These are phyloP conservation scores for Dasysyrphus albostriatus DNA, from an alignment of 2,888 invertebrate genomes.

Conservation along the genomic window DNA sequence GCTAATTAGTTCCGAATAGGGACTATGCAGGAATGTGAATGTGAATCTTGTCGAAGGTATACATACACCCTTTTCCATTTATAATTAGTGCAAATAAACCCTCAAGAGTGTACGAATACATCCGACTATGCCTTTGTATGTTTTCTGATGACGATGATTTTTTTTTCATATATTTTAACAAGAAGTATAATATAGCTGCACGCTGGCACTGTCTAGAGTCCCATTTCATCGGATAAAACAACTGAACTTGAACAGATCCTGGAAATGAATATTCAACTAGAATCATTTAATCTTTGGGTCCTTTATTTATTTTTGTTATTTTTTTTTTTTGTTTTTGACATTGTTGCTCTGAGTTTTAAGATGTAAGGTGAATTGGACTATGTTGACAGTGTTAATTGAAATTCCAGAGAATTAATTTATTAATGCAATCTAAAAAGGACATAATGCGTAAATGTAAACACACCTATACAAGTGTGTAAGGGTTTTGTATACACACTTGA, in stretches of 20 bases:
- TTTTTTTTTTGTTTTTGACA: not conserved
- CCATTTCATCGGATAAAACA: constrained; percentile 1
- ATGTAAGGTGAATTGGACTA: constrained; percentile 22
- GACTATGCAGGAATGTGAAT: constrained; percentile 30
- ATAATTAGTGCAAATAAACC: constrained; percentile 59
- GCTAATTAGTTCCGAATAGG: constrained; percentile 56
- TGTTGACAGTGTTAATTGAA: constrained; percentile 62
- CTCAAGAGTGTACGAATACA: not conserved
- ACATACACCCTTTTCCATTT: constrained; percentile 43
- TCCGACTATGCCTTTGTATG: not conserved
- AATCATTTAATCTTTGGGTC: constrained; percentile 17
- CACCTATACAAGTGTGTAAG: too few species aligned
- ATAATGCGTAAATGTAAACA: not conserved
- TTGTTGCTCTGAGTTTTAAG: not conserved
- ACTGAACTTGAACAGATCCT: constrained; percentile 8
- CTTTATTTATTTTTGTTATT: too few species aligned
- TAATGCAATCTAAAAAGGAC: not conserved
- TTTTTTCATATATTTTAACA: not conserved
- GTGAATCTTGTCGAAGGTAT: not conserved
- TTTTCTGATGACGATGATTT: not conserved
- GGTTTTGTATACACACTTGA: not conserved
- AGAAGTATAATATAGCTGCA: not conserved
- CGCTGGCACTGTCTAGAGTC: not conserved
- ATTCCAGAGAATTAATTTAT: constrained; percentile 51
- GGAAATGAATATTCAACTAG: constrained; percentile 34